Percentiles rank a stretch among this genome's conserved stretches.
Conservation (phyloP, 2,888 invertebrate species). For the Chydorus sphaericus region DNA sequence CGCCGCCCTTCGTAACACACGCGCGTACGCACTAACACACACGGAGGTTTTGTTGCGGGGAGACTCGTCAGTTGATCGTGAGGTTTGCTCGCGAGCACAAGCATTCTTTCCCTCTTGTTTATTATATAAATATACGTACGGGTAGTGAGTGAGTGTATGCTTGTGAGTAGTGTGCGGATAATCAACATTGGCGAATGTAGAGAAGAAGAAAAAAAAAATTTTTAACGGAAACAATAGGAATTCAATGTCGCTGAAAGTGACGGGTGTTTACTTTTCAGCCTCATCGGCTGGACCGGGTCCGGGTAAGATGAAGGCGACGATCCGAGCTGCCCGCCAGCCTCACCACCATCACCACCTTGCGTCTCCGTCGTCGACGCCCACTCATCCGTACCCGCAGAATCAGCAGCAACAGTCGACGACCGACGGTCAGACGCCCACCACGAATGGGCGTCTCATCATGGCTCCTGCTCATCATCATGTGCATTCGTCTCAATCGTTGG, state of each 20-base stretch:
- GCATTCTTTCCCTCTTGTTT: not conserved
- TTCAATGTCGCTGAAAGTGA: constrained; percentile 15
- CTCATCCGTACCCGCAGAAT: not conserved
- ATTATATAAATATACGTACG: no score
- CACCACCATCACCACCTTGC: not conserved
- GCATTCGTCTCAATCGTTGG: constrained; percentile 22
- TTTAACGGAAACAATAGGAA: not conserved
- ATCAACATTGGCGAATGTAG: no score
- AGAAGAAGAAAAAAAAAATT: not conserved
- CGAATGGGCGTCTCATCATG: constrained; percentile 17
- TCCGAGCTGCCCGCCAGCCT: not conserved
- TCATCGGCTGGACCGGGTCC: constrained; percentile 16
- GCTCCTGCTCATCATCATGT: constrained; percentile 21
- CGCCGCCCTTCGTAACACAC: not conserved
- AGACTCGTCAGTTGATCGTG: no score
- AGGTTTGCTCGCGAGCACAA: no score
- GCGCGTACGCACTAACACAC: not conserved
- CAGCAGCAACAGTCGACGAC: not conserved
- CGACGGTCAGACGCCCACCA: not conserved
- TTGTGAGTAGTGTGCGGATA: not conserved
- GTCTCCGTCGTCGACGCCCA: not conserved
- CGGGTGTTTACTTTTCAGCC: constrained; percentile 15
- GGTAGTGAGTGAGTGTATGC: not conserved
- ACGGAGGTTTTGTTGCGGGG: no score
- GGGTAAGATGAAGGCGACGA: constrained; percentile 15